These are phyloP conservation scores for Drosophila nigromelanica DNA, from an alignment of 1,140 invertebrate genomes.

Conservation along the genomic window DNA sequence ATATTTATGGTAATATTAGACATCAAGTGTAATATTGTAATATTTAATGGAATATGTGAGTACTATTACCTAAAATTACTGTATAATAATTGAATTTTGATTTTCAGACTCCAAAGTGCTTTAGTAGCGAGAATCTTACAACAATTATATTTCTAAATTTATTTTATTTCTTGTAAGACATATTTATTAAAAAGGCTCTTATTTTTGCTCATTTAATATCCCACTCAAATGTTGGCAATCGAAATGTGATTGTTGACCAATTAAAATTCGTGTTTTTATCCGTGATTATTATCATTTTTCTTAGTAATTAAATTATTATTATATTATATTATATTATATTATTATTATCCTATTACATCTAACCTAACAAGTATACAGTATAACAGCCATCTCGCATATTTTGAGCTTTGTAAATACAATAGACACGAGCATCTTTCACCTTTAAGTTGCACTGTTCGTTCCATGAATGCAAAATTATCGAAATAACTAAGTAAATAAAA, in stretches of 20 bases:
- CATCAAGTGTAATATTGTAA: conserved; percentile 28
- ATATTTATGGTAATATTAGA: conserved; percentile 24
- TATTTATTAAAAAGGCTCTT: background rate
- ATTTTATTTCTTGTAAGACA: background rate
- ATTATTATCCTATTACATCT: conserved; percentile 1
- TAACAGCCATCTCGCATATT: conserved; percentile 45
- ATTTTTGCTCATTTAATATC: background rate
- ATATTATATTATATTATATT: background rate
- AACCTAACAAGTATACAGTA: conserved; percentile 1
- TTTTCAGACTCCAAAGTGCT: no score
- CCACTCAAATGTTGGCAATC: background rate
- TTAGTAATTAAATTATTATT: background rate
- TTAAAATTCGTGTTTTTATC: conserved; percentile 39
- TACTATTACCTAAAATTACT: background rate
- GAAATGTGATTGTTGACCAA: conserved; percentile 7
- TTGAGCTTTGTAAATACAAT: conserved; percentile 43
- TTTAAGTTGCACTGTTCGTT: conserved; percentile 65
- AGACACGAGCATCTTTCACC: conserved; percentile 54
- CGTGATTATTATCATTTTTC: conserved; percentile 25
- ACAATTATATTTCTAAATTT: no score
- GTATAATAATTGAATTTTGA: no score
- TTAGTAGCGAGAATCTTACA: no score
- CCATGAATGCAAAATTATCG: conserved; percentile 51
- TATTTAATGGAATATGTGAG: conserved; percentile 2
- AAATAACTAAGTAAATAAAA: conserved; percentile 12